Percentiles rank a stretch among this genome's conserved stretches.
Evolutionary conservation across 23 tunicate species (phyloP).

Genomic region (Styela clava): DNA sequence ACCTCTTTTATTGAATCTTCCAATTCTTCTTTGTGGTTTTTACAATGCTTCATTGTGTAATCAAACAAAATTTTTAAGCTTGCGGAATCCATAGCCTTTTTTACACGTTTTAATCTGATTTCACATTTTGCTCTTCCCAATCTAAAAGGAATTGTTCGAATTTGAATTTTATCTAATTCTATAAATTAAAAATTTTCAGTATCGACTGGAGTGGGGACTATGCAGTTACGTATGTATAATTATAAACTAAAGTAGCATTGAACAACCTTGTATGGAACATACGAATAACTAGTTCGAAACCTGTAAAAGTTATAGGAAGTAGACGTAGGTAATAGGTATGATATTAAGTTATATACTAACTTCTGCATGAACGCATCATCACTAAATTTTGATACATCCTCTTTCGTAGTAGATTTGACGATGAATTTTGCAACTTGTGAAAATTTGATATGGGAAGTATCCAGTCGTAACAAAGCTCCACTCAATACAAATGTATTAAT

Average conservation of each 20-base stretch:
- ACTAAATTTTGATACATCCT: not conserved
- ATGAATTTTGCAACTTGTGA: conserved; percentile 3
- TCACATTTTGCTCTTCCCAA: conserved; percentile 43
- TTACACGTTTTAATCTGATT: conserved; percentile 33
- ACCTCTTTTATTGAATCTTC: conserved; percentile 48
- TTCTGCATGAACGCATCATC: conserved; percentile 5
- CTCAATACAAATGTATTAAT: not conserved
- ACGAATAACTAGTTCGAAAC: no score
- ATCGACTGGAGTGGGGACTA: no score
- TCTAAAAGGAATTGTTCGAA: not conserved
- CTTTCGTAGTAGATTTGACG: not conserved
- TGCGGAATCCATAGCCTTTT: conserved; percentile 4
- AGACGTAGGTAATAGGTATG: no score
- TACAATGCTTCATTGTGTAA: conserved; percentile 37
- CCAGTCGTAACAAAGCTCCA: conserved; percentile 11
- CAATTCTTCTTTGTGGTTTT: conserved; percentile 25
- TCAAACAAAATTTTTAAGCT: not conserved
- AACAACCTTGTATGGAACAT: no score
- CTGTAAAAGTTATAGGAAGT: no score
- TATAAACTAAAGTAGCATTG: no score
- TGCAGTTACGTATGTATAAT: no score
- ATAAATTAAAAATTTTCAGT: no score
- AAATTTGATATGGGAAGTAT: not conserved
- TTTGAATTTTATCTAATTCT: no score
- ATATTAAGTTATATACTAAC: no score